phyloP scores from a whole-genome alignment of 1,140 invertebrate species.

The Aphidius gifuensis region DNA sequence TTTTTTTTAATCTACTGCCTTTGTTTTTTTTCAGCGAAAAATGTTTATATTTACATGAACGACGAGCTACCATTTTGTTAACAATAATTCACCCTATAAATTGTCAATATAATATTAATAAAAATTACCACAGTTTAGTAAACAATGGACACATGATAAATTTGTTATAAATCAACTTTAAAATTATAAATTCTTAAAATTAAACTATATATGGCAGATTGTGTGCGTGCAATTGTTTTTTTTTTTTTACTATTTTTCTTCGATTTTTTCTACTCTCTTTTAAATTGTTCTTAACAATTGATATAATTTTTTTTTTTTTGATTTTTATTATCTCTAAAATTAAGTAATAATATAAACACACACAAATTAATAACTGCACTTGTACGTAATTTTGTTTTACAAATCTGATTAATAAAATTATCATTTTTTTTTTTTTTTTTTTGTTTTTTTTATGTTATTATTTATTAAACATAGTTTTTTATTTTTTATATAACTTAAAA shows the following conservation, averaged over 20 bases:
- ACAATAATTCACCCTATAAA: slow-evolving; percentile 13
- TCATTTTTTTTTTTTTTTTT: slow-evolving; percentile 15
- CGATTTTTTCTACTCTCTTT: too few relatives aligned
- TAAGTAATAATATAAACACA: slow-evolving; percentile 43
- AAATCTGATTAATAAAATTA: slow-evolving; percentile 29
- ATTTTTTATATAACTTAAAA: slow-evolving; percentile 33
- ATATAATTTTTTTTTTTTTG: slow-evolving; percentile 16
- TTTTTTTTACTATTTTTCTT: slow-evolving; percentile 19
- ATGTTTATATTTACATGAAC: slow-evolving; percentile 29
- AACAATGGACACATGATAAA: slow-evolving; percentile 23
- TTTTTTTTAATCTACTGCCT: too few relatives aligned
- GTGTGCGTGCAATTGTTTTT: slow-evolving; percentile 28
- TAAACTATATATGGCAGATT: slow-evolving; percentile 44
- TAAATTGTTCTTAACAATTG: slow-evolving; percentile 3
- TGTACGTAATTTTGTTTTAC: slow-evolving; percentile 17
- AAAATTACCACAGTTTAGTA: slow-evolving; percentile 25
- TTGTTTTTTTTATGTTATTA: too few relatives aligned
- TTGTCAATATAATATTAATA: slow-evolving; percentile 10
- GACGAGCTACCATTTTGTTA: slow-evolving; percentile 28
- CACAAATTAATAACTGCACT: slow-evolving; percentile 22
- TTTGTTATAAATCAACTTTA: slow-evolving; percentile 33
- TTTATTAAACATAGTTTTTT: too few relatives aligned
- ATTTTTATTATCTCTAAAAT: slow-evolving; percentile 29
- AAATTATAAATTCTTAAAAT: slow-evolving; percentile 36
- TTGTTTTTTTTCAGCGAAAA: too few relatives aligned